Evolutionary conservation across 1,140 invertebrate genomes (phyloP), one percentile per base, ranked within the genome.

Genomic region (Plutomurus gul): DNA sequence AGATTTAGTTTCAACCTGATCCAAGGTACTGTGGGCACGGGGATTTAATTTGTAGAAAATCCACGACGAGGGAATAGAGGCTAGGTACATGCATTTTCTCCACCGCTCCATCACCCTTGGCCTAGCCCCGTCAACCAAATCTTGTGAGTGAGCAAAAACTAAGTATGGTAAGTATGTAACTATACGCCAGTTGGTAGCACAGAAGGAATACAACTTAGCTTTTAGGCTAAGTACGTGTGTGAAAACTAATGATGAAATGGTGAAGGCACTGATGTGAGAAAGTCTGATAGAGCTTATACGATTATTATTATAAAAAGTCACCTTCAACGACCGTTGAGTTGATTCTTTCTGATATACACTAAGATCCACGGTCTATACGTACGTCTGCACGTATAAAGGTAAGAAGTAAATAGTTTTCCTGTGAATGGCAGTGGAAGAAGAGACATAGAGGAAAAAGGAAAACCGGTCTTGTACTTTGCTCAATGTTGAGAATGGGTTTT

Each of bases 401-500:
- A 47, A 20, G 43, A 6, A 51, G 7, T 25, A 51, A 11, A 4
- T 49, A 49, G 46, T 7, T 20, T 60, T 33, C 13, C 51, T 30
- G 30, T 33, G 25, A 65, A 65, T 65, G 27, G 56, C 18, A 18
- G 13, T 30, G 16, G 18, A 18, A 51, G 20, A 22, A 43, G n/a
- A 43, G 11, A 43, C 10, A 13, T 13, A 43, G 36, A 65, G 30
- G 56, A 36, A 65, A 36, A 65, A 16, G 25, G 16, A 36, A 65
- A 65, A 65, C 56, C 56, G 56, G 56, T 65, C 56, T 65, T 65
- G 30, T n/a, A n/a, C 27, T 65, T 33, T 30, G 36, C n/a, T 65
- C 30, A 65, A 65, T n/a, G 22, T 65, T 65, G 25, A 65, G 56
- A 65, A 65, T 65, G 56, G n/a, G 13, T 65, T 65, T 65, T 36